Evolutionary conservation across 2,888 invertebrate species (phyloP).

Genomic region (Nomada fabriciana): DNA sequence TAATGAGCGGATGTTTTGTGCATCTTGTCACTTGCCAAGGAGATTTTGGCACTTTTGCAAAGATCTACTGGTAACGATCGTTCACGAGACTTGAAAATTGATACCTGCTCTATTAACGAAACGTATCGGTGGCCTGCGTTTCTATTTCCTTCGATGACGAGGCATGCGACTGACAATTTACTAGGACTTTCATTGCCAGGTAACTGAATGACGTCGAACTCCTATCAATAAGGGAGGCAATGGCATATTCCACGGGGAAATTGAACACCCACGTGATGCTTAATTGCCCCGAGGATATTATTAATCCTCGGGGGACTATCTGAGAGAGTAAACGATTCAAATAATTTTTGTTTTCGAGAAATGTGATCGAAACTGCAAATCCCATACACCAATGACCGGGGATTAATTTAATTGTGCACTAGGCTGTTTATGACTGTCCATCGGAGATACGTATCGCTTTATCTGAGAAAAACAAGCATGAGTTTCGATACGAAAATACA

Average conservation of each 20-base stretch:
- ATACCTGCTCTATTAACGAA: constrained; percentile 1
- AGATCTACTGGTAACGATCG: not conserved
- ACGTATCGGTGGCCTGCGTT: not conserved
- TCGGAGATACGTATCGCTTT: not conserved
- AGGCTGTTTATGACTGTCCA: constrained; percentile 6
- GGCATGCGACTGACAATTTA: not conserved
- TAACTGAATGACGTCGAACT: not conserved
- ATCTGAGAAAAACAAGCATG: not conserved
- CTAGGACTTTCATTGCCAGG: not conserved
- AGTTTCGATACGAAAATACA: not conserved
- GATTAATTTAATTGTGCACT: constrained; percentile 1
- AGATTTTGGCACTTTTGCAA: constrained; percentile 30
- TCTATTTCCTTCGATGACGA: constrained; percentile 27
- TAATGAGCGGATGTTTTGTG: constrained; percentile 20
- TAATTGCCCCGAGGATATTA: constrained; percentile 1
- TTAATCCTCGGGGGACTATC: not conserved
- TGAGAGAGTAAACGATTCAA: too few relatives aligned
- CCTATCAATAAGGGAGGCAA: not conserved
- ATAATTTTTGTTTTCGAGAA: too few relatives aligned
- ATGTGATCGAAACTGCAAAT: too few relatives aligned
- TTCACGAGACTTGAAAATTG: not conserved
- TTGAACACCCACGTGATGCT: constrained; percentile 6
- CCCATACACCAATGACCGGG: too few relatives aligned
- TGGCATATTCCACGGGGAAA: not conserved
- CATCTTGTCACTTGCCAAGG: constrained; percentile 13